Evolutionary conservation across 2,888 invertebrate genomes (phyloP), one percentile per base, ranked within the genome.

Genomic region (Tenthredo distinguenda): DNA sequence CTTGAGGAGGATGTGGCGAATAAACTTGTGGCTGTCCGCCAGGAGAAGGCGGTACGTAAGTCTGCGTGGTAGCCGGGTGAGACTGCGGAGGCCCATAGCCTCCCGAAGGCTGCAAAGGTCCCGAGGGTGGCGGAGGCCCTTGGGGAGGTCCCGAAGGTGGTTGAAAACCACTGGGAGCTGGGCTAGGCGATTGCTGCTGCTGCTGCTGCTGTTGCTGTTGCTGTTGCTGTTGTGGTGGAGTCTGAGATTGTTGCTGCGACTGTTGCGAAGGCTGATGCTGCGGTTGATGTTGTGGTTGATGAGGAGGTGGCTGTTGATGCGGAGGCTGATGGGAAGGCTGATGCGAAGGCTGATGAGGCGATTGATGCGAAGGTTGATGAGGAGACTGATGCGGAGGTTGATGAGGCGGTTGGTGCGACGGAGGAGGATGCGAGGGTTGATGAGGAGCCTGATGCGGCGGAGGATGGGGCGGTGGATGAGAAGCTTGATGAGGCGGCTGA

Each of bases 1-100:
- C 93, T 87, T 93, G 94, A 4, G 93, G 91, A 2, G 96, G 96
- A 83, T 96, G 96, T 85, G 96, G 94, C 47, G 95, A 95, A 87
- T 94, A 94, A 74, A 93, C 94, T 88, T 96, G 95, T 87, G 96
- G 96, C 90, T 96, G 96, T 15, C 92, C 93, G 12, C 93, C 93
- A n/a, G 92, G 91, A 15, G 93, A 90, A 5, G 93, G 93, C 15
- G 92, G 92, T 6, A 92, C 94, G 58, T 94, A 94, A 21, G 92
- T 93, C 86, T 94, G 94, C 1, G 93, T 93, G 2, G 93, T 92
- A 31, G 92, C 93, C 0, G 95, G 95, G 47, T 95, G 95, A 90
- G 95, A 95, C 65, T 94, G 94, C 90, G 94, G 93, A 18, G 94
- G 94, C 72, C 94, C 94, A 81, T 94, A 94, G 5, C 92, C 93